These are phyloP conservation scores for Periophthalmodon schlosseri DNA, from an alignment of 2,113 vertebrate species.

Conservation along the genomic window DNA sequence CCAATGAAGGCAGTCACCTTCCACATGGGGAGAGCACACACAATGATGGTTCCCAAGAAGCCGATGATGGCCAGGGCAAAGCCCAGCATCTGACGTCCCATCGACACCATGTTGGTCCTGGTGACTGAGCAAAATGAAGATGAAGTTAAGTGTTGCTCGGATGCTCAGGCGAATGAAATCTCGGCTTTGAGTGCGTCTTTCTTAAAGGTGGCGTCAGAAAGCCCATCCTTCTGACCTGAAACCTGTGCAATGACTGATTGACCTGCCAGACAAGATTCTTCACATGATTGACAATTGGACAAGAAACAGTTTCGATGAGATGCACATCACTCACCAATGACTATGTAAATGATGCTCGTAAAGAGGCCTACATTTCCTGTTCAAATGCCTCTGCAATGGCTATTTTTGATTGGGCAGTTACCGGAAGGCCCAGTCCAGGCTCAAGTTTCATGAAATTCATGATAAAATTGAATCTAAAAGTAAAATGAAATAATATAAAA, in stretches of 20 bases:
- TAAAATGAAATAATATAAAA: neutral
- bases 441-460: conserved; percentile 18
- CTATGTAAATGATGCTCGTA: conserved; percentile 18
- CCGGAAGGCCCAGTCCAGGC: conserved; percentile 23
- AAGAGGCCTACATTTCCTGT: neutral
- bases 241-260: conserved; percentile 27
- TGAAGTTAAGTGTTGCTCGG: conserved; percentile 19
- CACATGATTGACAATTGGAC: neutral
- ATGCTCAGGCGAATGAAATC: neutral
- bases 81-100: conserved; percentile 77
- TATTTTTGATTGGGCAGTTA: neutral
- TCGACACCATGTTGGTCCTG: conserved; percentile 67
- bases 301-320: conserved; percentile 65
- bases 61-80: conserved; percentile 67
- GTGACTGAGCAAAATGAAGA: neutral
- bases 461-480: neutral
- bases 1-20: conserved; percentile 77
- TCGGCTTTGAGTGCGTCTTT: conserved; percentile 37
- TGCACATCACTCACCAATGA: conserved; percentile 11
- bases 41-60: conserved; percentile 66
- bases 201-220: conserved; percentile 59
- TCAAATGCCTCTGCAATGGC: neutral
- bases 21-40: conserved; percentile 78
- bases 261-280: conserved; percentile 68
- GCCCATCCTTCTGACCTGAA: conserved; percentile 49